Evolutionary conservation across 1,140 invertebrate species (phyloP).

Genomic region (Cyclargus thomasi): DNA sequence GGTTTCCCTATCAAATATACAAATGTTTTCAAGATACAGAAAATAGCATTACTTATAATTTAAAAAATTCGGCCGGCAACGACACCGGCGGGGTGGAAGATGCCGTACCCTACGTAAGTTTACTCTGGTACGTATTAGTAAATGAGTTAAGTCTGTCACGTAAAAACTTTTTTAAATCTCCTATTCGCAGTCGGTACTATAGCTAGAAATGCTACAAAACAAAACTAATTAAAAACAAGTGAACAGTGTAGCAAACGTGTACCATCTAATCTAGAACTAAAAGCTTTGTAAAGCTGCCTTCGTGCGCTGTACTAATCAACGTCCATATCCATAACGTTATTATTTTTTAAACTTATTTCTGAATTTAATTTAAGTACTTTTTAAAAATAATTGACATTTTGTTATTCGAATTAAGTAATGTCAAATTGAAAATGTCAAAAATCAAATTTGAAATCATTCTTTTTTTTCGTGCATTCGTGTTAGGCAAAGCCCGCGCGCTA

Average conservation of each 20-base stretch:
- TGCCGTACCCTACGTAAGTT: too few species aligned
- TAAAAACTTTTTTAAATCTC: background rate
- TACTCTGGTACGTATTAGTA: too few species aligned
- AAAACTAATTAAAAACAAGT: conserved; percentile 4
- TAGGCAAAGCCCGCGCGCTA: conserved; percentile 13
- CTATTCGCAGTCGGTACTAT: background rate
- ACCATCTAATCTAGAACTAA: conserved; percentile 12
- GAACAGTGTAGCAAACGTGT: conserved; percentile 6
- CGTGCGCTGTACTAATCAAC: background rate
- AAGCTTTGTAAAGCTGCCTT: conserved; percentile 8
- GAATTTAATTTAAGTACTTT: background rate
- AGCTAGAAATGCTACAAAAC: background rate
- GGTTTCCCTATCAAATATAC: too few species aligned
- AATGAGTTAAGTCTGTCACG: background rate
- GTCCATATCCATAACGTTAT: background rate
- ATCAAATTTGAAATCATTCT: too few species aligned
- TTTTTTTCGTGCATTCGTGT: conserved; percentile 20
- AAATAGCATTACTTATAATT: too few species aligned
- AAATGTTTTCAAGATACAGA: too few species aligned
- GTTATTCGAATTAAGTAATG: too few species aligned
- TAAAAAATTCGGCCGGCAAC: too few species aligned
- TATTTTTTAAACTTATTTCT: background rate
- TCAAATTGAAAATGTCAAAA: too few species aligned
- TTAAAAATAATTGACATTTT: background rate
- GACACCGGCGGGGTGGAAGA: too few species aligned